Evolutionary conservation across 2,113 vertebrate genomes (phyloP).

Genomic region (Macroglossus sobrinus): DNA sequence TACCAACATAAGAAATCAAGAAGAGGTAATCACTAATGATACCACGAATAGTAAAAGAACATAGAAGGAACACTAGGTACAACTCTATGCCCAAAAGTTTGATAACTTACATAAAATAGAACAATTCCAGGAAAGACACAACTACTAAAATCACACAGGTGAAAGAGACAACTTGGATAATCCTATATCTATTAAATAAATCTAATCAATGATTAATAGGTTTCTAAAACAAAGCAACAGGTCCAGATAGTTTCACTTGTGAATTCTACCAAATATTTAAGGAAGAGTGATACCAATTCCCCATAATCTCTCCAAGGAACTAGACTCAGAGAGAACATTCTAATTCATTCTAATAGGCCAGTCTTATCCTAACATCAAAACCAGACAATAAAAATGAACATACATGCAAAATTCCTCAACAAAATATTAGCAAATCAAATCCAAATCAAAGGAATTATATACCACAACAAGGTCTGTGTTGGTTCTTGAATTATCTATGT

Average conservation of each 20-base stretch:
- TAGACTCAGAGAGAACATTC: not conserved
- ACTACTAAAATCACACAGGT: not conserved
- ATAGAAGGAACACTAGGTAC: not conserved
- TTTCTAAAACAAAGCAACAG: not conserved
- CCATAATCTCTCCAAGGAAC: not conserved
- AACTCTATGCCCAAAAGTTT: not conserved
- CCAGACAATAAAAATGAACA: not conserved
- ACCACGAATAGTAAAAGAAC: not conserved
- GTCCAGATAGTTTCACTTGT: not conserved
- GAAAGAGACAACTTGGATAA: not conserved
- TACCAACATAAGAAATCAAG: not conserved
- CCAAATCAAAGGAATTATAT: not conserved
- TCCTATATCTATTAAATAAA: not conserved
- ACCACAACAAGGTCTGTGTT: not conserved
- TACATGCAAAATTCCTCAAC: not conserved
- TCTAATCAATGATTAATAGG: not conserved
- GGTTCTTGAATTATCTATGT: not conserved
- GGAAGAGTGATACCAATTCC: not conserved
- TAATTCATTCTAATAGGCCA: not conserved
- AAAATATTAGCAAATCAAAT: not conserved
- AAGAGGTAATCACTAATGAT: not conserved
- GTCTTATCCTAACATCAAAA: not conserved
- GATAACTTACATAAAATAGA: not conserved
- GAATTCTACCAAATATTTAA: not conserved
- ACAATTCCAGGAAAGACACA: not conserved